Base-by-base conservation (phyloP, 1,140 invertebrate species). In the Calliphora vicina region DNA sequence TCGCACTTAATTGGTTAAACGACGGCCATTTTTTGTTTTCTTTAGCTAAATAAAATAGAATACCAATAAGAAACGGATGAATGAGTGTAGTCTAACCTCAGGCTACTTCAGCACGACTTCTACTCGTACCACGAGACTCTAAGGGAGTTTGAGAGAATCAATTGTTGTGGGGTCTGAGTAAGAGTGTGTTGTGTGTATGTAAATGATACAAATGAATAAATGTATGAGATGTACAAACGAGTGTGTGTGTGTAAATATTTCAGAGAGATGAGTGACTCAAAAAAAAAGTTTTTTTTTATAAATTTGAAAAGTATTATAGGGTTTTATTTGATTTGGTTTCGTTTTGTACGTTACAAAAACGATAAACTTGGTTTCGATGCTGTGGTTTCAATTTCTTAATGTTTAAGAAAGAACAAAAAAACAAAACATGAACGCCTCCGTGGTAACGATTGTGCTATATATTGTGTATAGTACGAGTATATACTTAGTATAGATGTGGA, bases 401-500 rank as follows among this genome's bases (percentile, higher is more conserved):
- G 20, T 35, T 61, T 29, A 67, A 82, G 26, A 35, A 25, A 13
- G 35, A 35, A 82, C 71, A 71, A 82, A 82, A 35, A 67, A n/a
- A 25, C 29, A 13, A 45, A 45, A 12, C 3, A 50, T 2, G 15
- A 17, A 84, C 82, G 83, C 86, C 86, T 82, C 80, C 78, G 61
- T 67, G n/a, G 13, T 17, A 61, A 61, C 13, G 50, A 61, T 17
- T n/a, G 50, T 17, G n/a, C n/a, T 57, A 57, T n/a, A n/a, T 57
- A 8, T n/a, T n/a, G 6, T 57, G 2, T 20, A 20, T 9, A 1
- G 9, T 67, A 67, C 20, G 12, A 5, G 9, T 67, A 67, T 57
- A 57, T 57, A 5, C 12, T 5, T 50, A 57, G 12, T 57, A 57
- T 57, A 15, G 5, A 57, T n/a, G n/a, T 57, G 6, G 4, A 23